Percentiles rank a stretch among this genome's conserved stretches.
These are phyloP conservation scores for Geotrypetes seraphini DNA, from an alignment of 2,797 vertebrate species.

Conservation along the genomic window DNA sequence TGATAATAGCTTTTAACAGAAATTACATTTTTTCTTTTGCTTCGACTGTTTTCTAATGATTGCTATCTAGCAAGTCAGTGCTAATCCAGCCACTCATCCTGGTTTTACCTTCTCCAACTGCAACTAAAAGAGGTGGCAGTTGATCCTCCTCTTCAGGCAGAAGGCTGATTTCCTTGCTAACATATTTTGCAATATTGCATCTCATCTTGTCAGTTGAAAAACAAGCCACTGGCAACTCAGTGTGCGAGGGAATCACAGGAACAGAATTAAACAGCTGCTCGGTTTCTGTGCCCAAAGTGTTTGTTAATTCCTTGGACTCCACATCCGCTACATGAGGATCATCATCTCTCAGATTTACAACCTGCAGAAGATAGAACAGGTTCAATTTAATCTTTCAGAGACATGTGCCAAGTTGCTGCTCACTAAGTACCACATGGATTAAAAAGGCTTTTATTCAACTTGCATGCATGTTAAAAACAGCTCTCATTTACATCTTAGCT, in stretches of 20 bases:
- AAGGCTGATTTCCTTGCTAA: constrained; percentile 60
- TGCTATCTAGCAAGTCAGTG: too few species aligned
- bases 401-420: too few species aligned
- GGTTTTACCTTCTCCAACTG: constrained; percentile 56
- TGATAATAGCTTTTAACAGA: too few species aligned
- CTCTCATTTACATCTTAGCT: too few species aligned
- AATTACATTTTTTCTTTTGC: too few species aligned
- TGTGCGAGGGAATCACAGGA: neutral
- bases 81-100: too few species aligned
- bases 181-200: constrained; percentile 56
- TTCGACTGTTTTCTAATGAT: too few species aligned
- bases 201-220: constrained; percentile 67
- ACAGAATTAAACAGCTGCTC: neutral
- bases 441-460: too few species aligned
- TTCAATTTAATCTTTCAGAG: too few species aligned
- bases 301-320: constrained; percentile 14
- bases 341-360: constrained; percentile 9
- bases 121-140: constrained; percentile 77
- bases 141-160: constrained; percentile 63
- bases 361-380: constrained; percentile 22
- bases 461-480: too few species aligned
- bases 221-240: constrained; percentile 26
- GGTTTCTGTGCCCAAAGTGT: constrained; percentile 13
- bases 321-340: neutral
- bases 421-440: too few species aligned